A percentile compares a stretch with the other conserved stretches of the same genome.
Evolutionary conservation across 2,113 vertebrate species (phyloP).

Genomic region (Gymnogyps californianus): DNA sequence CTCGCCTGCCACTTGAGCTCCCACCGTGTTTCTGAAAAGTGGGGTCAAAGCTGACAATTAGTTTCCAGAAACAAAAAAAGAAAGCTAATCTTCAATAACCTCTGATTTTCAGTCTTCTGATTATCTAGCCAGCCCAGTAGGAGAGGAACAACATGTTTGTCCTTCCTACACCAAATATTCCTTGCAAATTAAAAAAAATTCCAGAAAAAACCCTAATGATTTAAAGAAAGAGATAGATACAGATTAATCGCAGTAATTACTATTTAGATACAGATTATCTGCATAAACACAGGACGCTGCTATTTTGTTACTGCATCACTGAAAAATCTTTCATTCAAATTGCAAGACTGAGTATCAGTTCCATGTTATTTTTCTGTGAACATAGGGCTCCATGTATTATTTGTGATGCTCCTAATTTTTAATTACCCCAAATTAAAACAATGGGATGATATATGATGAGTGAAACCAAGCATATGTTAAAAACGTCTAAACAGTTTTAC

Average conservation of each 20-base stretch:
- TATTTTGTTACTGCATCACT: background rate
- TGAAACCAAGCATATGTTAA: slow-evolving; percentile 47
- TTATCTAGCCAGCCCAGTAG: background rate
- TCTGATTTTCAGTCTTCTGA: slow-evolving; percentile 7
- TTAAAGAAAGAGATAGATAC: background rate
- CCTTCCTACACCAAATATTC: slow-evolving; percentile 10
- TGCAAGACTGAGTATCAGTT: background rate
- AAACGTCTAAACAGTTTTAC: slow-evolving; percentile 61
- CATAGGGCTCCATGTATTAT: slow-evolving; percentile 47
- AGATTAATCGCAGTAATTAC: slow-evolving; percentile 4
- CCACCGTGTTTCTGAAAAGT: background rate
- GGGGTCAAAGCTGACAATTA: background rate
- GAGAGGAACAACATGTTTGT: slow-evolving; percentile 18
- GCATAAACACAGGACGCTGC: background rate
- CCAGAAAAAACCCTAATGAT: background rate
- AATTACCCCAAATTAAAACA: slow-evolving; percentile 55
- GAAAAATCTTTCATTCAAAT: background rate
- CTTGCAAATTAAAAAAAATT: background rate
- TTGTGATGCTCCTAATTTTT: slow-evolving; percentile 63
- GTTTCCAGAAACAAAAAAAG: background rate
- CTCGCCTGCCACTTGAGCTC: background rate
- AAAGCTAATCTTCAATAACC: background rate
- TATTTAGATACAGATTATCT: slow-evolving; percentile 12
- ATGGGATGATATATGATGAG: slow-evolving; percentile 27
- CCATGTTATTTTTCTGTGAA: slow-evolving; percentile 14